Evolutionary conservation across 2,113 vertebrate genomes (phyloP).

Genomic region (Plotosus lineatus): DNA sequence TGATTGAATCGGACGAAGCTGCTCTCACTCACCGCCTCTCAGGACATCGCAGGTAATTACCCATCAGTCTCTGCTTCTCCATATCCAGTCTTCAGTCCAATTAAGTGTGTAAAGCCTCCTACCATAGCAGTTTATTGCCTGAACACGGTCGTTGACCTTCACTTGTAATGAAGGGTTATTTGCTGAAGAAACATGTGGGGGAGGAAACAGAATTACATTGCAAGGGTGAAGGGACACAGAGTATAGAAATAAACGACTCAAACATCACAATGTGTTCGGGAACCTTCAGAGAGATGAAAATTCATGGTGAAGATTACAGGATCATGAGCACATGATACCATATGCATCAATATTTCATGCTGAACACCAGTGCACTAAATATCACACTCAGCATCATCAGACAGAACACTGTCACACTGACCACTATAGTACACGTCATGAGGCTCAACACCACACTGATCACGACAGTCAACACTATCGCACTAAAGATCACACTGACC

Average conservation of each 20-base stretch:
- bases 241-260: not conserved
- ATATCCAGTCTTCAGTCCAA: slow-evolving; percentile 72
- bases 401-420: no score
- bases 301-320: no score
- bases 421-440: no score
- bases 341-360: no score
- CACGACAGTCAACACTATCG: no score
- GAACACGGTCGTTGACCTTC: slow-evolving; percentile 75
- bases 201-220: not conserved
- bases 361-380: no score
- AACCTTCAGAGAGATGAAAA: no score
- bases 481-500: no score
- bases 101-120: slow-evolving; percentile 68
- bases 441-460: no score
- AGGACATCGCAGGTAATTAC: slow-evolving; percentile 79
- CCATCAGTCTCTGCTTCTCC: slow-evolving; percentile 71
- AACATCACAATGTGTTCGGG: not conserved
- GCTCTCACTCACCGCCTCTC: slow-evolving; percentile 70
- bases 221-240: not conserved
- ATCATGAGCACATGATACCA: no score
- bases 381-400: no score
- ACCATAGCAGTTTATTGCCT: slow-evolving; percentile 65
- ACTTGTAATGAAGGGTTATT: slow-evolving; percentile 37
- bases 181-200: not conserved
- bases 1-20: slow-evolving; percentile 73